These are phyloP conservation scores for Tenebrosternarchus preto DNA, from an alignment of 2,113 vertebrate species.

Conservation along the genomic window DNA sequence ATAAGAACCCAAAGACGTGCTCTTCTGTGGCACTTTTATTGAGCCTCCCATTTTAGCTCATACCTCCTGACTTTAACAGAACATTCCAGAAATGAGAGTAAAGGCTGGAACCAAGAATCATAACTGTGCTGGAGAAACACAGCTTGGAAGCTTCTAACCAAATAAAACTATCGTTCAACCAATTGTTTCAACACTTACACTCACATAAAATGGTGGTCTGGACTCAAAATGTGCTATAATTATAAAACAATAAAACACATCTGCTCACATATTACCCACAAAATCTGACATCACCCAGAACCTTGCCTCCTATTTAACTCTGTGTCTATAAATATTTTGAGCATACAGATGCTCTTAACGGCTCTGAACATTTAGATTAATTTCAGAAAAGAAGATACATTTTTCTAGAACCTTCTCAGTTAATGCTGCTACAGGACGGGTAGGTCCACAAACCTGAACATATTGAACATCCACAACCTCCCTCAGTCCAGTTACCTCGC, in stretches of 20 bases:
- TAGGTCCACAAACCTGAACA: too few species aligned
- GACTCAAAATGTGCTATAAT: neutral
- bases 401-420: too few species aligned
- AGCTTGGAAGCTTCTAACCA: neutral
- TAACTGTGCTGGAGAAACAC: neutral
- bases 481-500: too few species aligned
- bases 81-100: neutral
- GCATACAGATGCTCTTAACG: too few species aligned
- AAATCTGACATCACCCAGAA: neutral
- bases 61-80: neutral
- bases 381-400: too few species aligned
- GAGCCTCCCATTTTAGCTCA: neutral
- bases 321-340: neutral
- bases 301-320: neutral
- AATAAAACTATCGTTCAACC: neutral
- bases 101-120: neutral
- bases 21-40: neutral
- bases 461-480: too few species aligned
- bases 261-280: neutral
- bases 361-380: too few species aligned
- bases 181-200: neutral
- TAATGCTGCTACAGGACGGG: too few species aligned
- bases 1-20: too few species aligned
- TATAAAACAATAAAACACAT: slow-evolving; percentile 1
- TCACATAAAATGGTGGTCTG: neutral